Conservation (phyloP, 2,888 invertebrate genomes). For the Harmothoe impar region DNA sequence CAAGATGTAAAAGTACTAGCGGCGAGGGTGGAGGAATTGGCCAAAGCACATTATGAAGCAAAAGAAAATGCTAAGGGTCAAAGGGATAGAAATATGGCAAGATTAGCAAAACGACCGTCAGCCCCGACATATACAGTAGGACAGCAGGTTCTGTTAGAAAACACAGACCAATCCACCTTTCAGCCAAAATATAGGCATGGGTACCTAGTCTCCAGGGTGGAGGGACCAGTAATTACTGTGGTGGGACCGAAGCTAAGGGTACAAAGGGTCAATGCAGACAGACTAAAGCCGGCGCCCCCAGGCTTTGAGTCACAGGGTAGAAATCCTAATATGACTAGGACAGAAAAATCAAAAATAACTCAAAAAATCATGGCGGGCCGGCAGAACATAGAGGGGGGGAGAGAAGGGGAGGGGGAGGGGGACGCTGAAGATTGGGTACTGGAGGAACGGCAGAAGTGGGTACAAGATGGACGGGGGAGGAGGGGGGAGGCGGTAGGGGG, state of each 20-base stretch:
- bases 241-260: background rate
- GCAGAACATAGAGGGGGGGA: too few species aligned
- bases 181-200: background rate
- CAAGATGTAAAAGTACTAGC: background rate
- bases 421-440: too few species aligned
- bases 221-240: background rate
- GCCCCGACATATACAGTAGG: background rate
- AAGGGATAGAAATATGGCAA: background rate
- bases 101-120: background rate
- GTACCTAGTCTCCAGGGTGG: background rate
- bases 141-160: background rate
- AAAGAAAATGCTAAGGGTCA: background rate
- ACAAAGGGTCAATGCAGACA: background rate
- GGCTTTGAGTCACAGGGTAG: too few species aligned
- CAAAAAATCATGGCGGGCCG: too few species aligned
- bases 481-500: too few species aligned
- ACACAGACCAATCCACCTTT: background rate
- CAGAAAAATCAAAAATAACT: too few species aligned
- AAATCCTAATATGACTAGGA: too few species aligned
- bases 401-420: too few species aligned
- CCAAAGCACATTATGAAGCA: background rate
- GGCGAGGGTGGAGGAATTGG: background rate
- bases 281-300: background rate
- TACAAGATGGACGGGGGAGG: too few species aligned
- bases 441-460: too few species aligned